Base-by-base conservation (phyloP, 2,113 vertebrate species). In the Seriola quinqueradiata region DNA sequence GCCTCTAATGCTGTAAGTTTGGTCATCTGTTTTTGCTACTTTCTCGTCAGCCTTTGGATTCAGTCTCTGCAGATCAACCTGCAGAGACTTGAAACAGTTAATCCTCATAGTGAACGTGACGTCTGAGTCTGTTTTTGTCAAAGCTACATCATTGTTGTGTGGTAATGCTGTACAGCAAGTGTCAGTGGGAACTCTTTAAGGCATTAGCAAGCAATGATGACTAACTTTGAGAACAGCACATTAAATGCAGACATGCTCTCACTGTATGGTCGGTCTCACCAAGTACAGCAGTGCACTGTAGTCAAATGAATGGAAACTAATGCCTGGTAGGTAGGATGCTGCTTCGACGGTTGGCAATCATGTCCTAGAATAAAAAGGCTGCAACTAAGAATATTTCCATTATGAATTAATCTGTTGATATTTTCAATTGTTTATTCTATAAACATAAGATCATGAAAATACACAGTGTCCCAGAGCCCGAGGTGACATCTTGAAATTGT, bases 201-300 rank as follows among this genome's bases (percentile, higher is more conserved):
- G 44, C 10, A 13, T 42, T 44, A 66, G 19, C 7, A 8, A 40
- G 48, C 19, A 40, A 12, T 28, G 9, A 1, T 55, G 80, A 73
- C 36, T 19, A 34, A 52, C 34, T 58, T 8, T 58, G 11, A 38
- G 63, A 16, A n/a, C 32, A 50, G 32, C 16, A 10, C 28, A 44
- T 17, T 66, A 57, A 83, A 73, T 55, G 58, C 70, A 67, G 61
- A 66, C 64, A 17, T 23, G 54, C 60, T 36, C 25, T 60, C 12
- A 57, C 16, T 67, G 36, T 17, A 17, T 36, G 55, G 25, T 79
- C 66, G 74, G 66, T 75, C 44, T 71, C 66, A 66, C 13, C 66
- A 28, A 3, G 73, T 13, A 1, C 8, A 55, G 13, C 32, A 2
- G 32, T 17, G 68, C 40, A 40, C 0, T 21, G n/a, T 9, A 7